phyloP scores from a whole-genome alignment of 2,888 invertebrate species.

The Peribatodes rhomboidaria region DNA sequence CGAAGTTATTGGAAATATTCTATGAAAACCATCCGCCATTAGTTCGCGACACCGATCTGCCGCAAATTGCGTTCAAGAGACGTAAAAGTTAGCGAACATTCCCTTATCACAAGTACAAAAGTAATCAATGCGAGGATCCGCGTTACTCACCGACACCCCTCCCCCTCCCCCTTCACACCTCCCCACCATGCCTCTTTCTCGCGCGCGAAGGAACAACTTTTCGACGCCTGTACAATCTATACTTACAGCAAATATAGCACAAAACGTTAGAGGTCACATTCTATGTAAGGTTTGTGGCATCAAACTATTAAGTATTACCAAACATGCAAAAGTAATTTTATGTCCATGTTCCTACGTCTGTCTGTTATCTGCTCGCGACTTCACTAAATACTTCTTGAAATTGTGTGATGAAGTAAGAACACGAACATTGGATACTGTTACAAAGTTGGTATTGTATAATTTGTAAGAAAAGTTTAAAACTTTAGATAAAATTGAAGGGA shows the following conservation, averaged over 20 bases:
- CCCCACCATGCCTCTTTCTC: constrained; percentile 9
- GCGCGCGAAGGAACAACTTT: constrained; percentile 25
- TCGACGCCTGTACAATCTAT: constrained; percentile 15
- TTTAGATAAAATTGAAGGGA: too few species aligned
- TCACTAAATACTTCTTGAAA: background rate
- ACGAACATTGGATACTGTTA: too few species aligned
- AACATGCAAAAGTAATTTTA: background rate
- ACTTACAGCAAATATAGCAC: background rate
- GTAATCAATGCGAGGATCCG: constrained; percentile 44
- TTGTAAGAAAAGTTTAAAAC: too few species aligned
- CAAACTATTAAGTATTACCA: background rate
- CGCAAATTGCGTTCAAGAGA: constrained; percentile 38
- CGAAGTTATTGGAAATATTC: background rate
- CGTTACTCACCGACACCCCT: constrained; percentile 36
- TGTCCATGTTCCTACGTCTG: background rate
- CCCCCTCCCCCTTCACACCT: background rate
- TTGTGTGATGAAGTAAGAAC: background rate
- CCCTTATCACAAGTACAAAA: constrained; percentile 44
- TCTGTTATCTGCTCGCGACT: background rate
- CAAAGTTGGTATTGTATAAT: too few species aligned
- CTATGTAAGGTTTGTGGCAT: background rate
- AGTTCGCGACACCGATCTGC: constrained; percentile 18
- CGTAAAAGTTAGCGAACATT: constrained; percentile 42
- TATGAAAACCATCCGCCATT: background rate
- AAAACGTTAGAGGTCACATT: constrained; percentile 15